Evolutionary conservation across 1,140 invertebrate genomes (phyloP).

Genomic region (Drosophila nikananu): DNA sequence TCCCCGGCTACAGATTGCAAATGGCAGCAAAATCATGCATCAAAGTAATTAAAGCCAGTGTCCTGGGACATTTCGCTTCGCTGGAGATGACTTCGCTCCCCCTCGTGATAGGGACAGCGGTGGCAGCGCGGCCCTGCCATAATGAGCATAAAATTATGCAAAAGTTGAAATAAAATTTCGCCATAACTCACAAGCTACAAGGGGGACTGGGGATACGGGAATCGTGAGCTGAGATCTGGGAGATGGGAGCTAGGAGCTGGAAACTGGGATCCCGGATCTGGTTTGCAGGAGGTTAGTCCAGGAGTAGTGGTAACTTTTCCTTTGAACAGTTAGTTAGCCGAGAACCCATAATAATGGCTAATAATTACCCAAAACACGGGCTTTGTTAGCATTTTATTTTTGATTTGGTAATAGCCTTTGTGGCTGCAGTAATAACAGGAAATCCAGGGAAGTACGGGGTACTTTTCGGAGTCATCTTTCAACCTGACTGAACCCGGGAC

Average conservation of each 20-base stretch:
- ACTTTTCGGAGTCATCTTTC: too few relatives aligned
- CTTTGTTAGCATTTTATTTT: not conserved
- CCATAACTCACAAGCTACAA: constrained; percentile 63
- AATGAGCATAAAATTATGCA: constrained; percentile 82
- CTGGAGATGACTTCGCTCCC: constrained; percentile 29
- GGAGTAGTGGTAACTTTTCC: constrained; percentile 16
- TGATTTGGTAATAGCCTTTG: not conserved
- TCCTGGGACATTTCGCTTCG: constrained; percentile 70
- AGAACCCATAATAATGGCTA: constrained; percentile 7
- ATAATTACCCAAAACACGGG: not conserved
- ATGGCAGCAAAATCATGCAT: constrained; percentile 80
- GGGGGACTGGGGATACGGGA: not conserved
- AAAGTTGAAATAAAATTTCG: constrained; percentile 80
- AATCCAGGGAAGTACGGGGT: not conserved
- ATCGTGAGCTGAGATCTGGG: too few relatives aligned
- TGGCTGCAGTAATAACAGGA: too few relatives aligned
- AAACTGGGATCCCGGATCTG: too few relatives aligned
- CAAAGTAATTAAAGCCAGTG: constrained; percentile 78
- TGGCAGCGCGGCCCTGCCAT: constrained; percentile 24
- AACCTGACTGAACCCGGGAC: too few relatives aligned
- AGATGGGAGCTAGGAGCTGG: too few relatives aligned
- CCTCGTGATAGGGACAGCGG: constrained; percentile 10
- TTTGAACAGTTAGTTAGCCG: not conserved
- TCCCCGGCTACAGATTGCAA: constrained; percentile 67
- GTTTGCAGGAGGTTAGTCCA: not conserved